Base-by-base conservation (phyloP, 2,113 vertebrate species). In the Acrocephalus arundinaceus region DNA sequence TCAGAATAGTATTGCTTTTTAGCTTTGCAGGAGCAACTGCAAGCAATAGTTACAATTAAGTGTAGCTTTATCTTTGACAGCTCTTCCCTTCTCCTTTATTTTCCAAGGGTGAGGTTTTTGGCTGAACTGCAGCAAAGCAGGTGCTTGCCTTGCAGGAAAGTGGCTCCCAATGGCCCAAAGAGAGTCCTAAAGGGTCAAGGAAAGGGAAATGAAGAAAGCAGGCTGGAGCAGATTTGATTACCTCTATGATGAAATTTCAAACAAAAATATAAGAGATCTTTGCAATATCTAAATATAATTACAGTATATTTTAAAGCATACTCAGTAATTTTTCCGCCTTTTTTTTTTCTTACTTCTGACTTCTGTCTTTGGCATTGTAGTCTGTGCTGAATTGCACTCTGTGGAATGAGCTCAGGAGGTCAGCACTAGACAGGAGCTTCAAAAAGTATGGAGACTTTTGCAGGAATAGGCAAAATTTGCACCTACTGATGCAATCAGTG, bases 81-180 rank as follows among this genome's bases (percentile, higher is more conserved):
- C 33, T 79, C 41, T 72, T 85, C 33, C 39, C 4, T 30, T 62
- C 24, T 70, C 13, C 41, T 61, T 58, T 83, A 10, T 90, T 83
- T 94, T 92, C 55, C 41, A 48, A 52, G 62, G 35, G n/a, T 68
- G 75, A 72, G 41, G 61, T 24, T 67, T n/a, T 82, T 85, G 88
- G 61, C 70, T 82, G 61, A 85, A 51, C 45, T 57, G n/a, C 68
- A 90, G 61, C 51, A 87, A 78, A 85, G 55, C 85, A 88, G 84
- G 62, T 90, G 58, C 31, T 90, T 86, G 72, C 31, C 35, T 35
- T 35, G 35, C 46, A 51, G 63, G 55, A 30, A 92, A 33, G 75
- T 14, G 27, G 20, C n/a, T 93, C 43, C 33, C 48, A 43, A 7
- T 3, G 6, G 62, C 28, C 58, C 46, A 57, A 30, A 90, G 37